A percentile compares a stretch with the other conserved stretches of the same genome.
Conservation (phyloP, 2,797 vertebrate genomes). For the Gastrophryne carolinensis region DNA sequence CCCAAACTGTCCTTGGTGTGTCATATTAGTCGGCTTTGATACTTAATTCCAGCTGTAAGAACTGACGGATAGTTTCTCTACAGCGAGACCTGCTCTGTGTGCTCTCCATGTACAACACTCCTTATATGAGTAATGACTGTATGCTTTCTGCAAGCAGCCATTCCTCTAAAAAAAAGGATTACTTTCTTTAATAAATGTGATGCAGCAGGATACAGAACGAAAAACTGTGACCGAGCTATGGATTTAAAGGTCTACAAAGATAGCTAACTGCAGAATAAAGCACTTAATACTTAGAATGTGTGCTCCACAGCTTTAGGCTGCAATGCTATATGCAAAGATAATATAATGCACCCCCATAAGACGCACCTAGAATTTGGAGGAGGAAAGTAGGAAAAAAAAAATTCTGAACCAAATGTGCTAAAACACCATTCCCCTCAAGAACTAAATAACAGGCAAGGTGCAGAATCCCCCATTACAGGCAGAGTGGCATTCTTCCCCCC, state of each 20-base stretch:
- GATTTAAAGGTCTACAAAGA: conserved; percentile 1
- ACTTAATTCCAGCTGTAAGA: conserved; percentile 19
- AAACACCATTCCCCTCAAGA: too few species aligned
- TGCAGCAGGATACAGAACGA: background rate
- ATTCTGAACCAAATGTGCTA: too few species aligned
- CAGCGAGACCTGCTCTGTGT: conserved; percentile 5
- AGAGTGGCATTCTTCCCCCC: too few species aligned
- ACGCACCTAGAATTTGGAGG: too few species aligned
- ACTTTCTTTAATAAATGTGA: conserved; percentile 27
- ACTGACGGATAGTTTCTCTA: background rate
- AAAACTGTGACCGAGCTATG: background rate
- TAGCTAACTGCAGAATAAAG: background rate
- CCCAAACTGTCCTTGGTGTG: conserved; percentile 39
- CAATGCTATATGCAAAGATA: too few species aligned
- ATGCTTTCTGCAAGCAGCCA: conserved; percentile 4
- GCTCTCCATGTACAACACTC: background rate
- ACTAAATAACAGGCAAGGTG: too few species aligned
- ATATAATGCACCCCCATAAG: too few species aligned
- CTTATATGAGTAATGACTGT: conserved; percentile 23
- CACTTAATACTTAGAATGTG: too few species aligned
- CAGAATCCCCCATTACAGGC: too few species aligned
- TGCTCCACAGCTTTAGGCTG: too few species aligned
- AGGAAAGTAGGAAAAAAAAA: too few species aligned
- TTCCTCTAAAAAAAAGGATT: conserved; percentile 18
- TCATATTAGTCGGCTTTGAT: conserved; percentile 21